Base-by-base conservation (phyloP, 2,888 invertebrate species). In the Ochropleura leucogaster region DNA sequence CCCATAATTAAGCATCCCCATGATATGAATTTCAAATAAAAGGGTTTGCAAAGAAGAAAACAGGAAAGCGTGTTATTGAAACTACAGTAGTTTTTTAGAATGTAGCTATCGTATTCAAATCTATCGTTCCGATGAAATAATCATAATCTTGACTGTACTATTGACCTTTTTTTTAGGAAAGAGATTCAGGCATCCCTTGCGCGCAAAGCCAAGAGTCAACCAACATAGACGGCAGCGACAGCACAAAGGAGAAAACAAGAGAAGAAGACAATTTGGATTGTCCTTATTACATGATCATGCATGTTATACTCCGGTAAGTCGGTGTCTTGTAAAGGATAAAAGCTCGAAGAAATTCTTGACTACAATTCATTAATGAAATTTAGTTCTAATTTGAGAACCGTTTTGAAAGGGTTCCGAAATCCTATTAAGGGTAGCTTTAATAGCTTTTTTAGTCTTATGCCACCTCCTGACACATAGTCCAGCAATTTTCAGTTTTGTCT, bases 211-310 rank as follows among this genome's bases (percentile, higher is more conserved):
- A 96, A 87, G 96, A 96, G 12, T 96, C 96, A 0, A 96, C 96
- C 0, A 96, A 96, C 67, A 88, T 95, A 1, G 95, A 96, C 18
- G 96, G 95, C 7, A 93, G 93, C 0, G 97, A 97, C 14, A 94
- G 93, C 74, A 80, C 92, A 8, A 96, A 93, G 81, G 95, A 96
- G 3, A 95, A 93, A 86, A 79, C 89, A 1, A 95, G 92, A 63
- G 95, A 95, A 40, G 93, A 95, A 75, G 96, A 95, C 63, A 96
- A 97, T 83, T 91, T 94, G 16, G 96, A 97, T 65, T 97, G 97
- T 44, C 97, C 98, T 0, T 98, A 98, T 90, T 97, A 97, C 87
- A 96, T 98, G 88, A 97, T 98, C 60, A 97, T 98, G 97, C 98
- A 98, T 89, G 97, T 98, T 76, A 95, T 97, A 80, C 94, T 97